These are phyloP conservation scores for Bergia sp. DNA, from an alignment of 92 coral and sea anemone genomes.

Conservation along the genomic window DNA sequence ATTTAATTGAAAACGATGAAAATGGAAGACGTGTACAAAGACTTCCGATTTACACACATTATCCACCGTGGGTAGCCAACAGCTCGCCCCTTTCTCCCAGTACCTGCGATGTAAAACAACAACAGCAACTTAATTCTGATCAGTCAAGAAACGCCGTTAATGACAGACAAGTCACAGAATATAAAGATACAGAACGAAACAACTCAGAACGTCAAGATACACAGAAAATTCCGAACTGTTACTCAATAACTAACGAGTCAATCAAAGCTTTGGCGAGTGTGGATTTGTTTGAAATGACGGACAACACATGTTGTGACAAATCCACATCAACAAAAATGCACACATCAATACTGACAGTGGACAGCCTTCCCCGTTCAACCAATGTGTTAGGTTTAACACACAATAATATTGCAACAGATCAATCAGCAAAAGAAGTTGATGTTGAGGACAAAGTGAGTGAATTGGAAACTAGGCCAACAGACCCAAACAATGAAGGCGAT, in stretches of 20 bases:
- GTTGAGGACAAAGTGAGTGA: slow-evolving; percentile 23
- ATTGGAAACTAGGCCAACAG: slow-evolving; percentile 14
- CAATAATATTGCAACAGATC: neutral
- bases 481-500: slow-evolving; percentile 19
- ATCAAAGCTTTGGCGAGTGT: neutral
- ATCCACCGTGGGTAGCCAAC: neutral
- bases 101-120: neutral
- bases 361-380: slow-evolving; percentile 15
- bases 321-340: neutral
- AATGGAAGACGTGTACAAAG: neutral
- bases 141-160: slow-evolving; percentile 4
- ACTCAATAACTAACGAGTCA: neutral
- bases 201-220: neutral
- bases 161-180: neutral
- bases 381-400: slow-evolving; percentile 15
- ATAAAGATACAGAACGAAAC: neutral
- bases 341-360: neutral
- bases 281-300: neutral
- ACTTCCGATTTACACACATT: neutral
- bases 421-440: slow-evolving; percentile 18
- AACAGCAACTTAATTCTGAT: slow-evolving; percentile 7
- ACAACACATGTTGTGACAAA: neutral
- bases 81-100: neutral
- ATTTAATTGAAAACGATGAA: neutral
- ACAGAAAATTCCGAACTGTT: neutral